phyloP scores from a whole-genome alignment of 1,140 invertebrate genomes.

The Trachymyrmex cornetzi region DNA sequence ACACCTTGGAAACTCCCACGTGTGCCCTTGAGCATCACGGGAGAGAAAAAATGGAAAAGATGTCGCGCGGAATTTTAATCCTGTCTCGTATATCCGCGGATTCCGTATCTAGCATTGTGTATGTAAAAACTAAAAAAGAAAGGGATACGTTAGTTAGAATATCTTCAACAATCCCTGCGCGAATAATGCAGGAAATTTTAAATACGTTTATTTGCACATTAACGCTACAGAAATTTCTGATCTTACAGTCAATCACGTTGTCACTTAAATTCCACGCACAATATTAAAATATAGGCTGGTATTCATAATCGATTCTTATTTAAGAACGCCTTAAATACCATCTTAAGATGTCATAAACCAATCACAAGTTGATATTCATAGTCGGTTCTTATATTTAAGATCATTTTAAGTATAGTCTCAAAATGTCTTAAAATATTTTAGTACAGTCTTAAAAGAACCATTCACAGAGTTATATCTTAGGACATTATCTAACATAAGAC shows the following conservation, averaged over 20 bases:
- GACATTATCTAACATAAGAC: too few relatives aligned
- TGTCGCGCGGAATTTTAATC: slow-evolving; percentile 81
- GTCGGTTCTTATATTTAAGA: too few relatives aligned
- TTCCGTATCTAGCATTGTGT: background rate
- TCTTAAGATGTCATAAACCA: too few relatives aligned
- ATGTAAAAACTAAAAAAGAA: background rate
- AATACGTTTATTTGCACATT: slow-evolving; percentile 5
- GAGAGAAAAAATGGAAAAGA: slow-evolving; percentile 78
- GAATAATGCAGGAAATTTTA: background rate
- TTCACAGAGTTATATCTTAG: too few relatives aligned
- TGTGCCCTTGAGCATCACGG: slow-evolving; percentile 68
- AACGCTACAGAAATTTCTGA: background rate
- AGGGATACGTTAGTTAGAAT: background rate
- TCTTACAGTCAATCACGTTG: background rate
- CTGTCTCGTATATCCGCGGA: slow-evolving; percentile 33
- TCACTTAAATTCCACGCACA: background rate
- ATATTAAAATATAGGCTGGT: background rate
- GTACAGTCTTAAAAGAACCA: too few relatives aligned
- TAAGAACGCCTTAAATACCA: too few relatives aligned
- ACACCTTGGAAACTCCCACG: slow-evolving; percentile 74
- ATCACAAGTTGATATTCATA: too few relatives aligned
- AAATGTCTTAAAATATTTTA: too few relatives aligned
- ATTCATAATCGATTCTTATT: too few relatives aligned
- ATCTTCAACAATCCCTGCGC: background rate
- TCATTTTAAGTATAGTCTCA: too few relatives aligned